These are phyloP conservation scores for Eupeodes latifasciatus DNA, from an alignment of 2,888 invertebrate species.

Conservation along the genomic window DNA sequence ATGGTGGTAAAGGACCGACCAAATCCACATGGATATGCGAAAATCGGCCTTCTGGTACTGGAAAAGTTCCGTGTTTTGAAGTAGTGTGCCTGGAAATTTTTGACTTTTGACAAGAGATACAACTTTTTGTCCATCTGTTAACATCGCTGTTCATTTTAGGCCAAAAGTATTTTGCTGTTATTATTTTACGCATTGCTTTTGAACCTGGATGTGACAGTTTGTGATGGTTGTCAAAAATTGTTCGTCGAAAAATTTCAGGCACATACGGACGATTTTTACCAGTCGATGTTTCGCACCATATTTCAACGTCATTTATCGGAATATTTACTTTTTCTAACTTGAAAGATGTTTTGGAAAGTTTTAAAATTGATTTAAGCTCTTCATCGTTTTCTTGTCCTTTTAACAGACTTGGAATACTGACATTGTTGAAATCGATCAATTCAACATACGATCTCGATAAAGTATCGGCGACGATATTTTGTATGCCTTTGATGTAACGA, in stretches of 20 bases:
- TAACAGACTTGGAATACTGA: background rate
- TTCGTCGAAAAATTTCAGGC: conserved; percentile 12
- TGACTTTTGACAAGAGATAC: too few relatives aligned
- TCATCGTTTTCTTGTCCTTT: conserved; percentile 20
- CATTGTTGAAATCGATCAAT: conserved; percentile 5
- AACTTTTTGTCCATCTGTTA: too few relatives aligned
- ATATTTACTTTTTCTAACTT: background rate
- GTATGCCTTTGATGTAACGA: conserved; percentile 31
- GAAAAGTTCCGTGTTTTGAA: too few relatives aligned
- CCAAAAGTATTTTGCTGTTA: too few relatives aligned
- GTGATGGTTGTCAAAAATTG: conserved; percentile 38
- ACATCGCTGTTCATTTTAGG: too few relatives aligned
- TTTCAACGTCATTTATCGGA: background rate
- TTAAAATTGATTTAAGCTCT: background rate
- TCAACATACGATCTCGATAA: conserved; percentile 10
- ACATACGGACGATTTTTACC: conserved; percentile 16
- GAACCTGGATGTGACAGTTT: too few relatives aligned
- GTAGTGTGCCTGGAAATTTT: too few relatives aligned
- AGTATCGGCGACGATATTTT: conserved; percentile 38
- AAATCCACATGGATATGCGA: conserved; percentile 77
- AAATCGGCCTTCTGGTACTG: background rate
- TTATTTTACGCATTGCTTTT: too few relatives aligned
- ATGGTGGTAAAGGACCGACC: conserved; percentile 25
- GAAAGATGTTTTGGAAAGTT: background rate
- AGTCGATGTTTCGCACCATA: conserved; percentile 2